These are phyloP conservation scores for Lathamus discolor DNA, from an alignment of 2,113 vertebrate species.

Conservation along the genomic window DNA sequence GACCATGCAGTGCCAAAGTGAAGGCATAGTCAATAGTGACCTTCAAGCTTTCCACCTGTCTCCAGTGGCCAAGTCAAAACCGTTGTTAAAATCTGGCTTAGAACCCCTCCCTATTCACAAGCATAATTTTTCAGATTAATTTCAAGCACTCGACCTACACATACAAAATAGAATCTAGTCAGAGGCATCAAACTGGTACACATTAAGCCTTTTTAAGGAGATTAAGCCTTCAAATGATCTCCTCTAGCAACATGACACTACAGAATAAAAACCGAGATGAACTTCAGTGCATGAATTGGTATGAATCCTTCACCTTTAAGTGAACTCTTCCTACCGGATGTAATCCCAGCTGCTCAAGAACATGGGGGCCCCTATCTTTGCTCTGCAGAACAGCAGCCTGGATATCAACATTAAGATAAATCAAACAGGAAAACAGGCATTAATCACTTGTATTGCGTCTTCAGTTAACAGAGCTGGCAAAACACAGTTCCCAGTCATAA, in stretches of 20 bases:
- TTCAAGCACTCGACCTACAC: not conserved
- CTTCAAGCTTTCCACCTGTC: not conserved
- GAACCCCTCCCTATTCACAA: not conserved
- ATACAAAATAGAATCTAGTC: not conserved
- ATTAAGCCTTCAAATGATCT: not conserved
- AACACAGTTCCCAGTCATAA: not conserved
- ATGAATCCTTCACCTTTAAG: conserved; percentile 33
- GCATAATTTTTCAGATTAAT: not conserved
- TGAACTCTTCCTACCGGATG: conserved; percentile 55
- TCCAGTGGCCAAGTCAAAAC: not conserved
- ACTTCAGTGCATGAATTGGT: not conserved
- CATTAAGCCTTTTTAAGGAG: not conserved
- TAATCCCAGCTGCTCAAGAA: conserved; percentile 46
- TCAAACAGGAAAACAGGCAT: conserved; percentile 40
- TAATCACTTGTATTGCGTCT: not conserved
- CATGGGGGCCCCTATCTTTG: not conserved
- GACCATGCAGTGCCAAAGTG: not conserved
- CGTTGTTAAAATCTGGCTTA: not conserved
- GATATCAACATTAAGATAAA: conserved; percentile 49
- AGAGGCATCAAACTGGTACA: not conserved
- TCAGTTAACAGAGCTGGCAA: not conserved
- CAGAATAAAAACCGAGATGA: not conserved
- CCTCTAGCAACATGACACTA: not conserved
- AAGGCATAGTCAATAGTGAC: not conserved
- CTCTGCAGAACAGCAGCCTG: conserved; percentile 40